Evolutionary conservation across 2,888 invertebrate genomes (phyloP).

Genomic region (Mongoloraphidia duomilia): DNA sequence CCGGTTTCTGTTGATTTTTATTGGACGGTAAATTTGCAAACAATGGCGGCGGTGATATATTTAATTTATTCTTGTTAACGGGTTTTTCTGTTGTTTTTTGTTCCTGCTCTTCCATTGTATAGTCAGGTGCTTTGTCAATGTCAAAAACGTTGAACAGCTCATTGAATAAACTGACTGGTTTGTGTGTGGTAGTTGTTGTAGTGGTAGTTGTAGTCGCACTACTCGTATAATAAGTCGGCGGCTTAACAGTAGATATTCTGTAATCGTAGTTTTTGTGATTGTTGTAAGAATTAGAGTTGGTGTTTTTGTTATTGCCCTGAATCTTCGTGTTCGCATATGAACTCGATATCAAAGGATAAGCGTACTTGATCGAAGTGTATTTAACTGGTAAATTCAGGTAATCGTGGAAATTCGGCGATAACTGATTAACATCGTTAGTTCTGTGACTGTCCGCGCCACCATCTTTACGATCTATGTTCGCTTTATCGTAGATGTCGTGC

Average conservation of each 20-base stretch:
- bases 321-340: slow-evolving; percentile 59
- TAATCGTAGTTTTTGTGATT: slow-evolving; percentile 34
- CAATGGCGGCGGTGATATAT: slow-evolving; percentile 12
- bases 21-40: slow-evolving; percentile 18
- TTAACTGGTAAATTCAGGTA: slow-evolving; percentile 49
- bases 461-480: slow-evolving; percentile 32
- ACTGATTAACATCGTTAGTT: slow-evolving; percentile 45
- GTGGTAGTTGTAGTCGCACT: slow-evolving; percentile 14
- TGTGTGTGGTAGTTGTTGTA: slow-evolving; percentile 25
- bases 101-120: slow-evolving; percentile 5
- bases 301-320: slow-evolving; percentile 42
- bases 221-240: slow-evolving; percentile 24
- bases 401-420: slow-evolving; percentile 50
- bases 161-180: slow-evolving; percentile 28
- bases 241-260: slow-evolving; percentile 24
- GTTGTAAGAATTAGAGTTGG: slow-evolving; percentile 17
- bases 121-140: slow-evolving; percentile 19
- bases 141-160: slow-evolving; percentile 31
- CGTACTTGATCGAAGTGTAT: slow-evolving; percentile 52
- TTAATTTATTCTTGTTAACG: slow-evolving; percentile 2
- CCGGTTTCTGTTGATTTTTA: slow-evolving; percentile 13
- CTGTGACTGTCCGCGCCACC: slow-evolving; percentile 28
- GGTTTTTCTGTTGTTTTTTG: slow-evolving; percentile 10
- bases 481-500: slow-evolving; percentile 25
- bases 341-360: slow-evolving; percentile 52